phyloP scores from a whole-genome alignment of 2,113 vertebrate genomes.

The Orycteropus afer region DNA sequence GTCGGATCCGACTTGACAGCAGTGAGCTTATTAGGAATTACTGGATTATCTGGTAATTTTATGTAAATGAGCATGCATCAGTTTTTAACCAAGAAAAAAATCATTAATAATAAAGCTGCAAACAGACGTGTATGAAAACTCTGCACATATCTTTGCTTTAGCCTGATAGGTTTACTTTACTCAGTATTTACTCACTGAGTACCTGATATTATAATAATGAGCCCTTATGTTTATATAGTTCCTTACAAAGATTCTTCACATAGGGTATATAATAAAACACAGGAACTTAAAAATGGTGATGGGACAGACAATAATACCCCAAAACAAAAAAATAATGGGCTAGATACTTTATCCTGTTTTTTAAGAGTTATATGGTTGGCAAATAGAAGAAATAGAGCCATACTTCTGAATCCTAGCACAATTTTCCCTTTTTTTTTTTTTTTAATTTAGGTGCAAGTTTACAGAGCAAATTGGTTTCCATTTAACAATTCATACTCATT shows the following conservation, averaged over 20 bases:
- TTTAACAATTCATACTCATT: no score
- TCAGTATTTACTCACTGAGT: background rate
- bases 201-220: background rate
- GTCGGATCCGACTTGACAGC: no score
- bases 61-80: background rate
- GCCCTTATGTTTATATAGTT: background rate
- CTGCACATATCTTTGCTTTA: background rate
- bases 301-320: background rate
- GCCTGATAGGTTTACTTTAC: background rate
- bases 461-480: no score
- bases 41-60: background rate
- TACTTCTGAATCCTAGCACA: background rate
- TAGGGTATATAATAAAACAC: background rate
- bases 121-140: background rate
- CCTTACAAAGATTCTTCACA: constrained; percentile 11
- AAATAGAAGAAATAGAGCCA: background rate
- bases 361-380: constrained; percentile 12
- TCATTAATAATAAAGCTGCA: background rate
- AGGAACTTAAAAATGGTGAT: background rate
- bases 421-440: background rate
- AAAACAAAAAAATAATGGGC: background rate
- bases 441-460: no score
- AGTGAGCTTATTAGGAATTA: no score
- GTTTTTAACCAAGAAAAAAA: constrained; percentile 42
- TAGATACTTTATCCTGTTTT: background rate